Base-by-base conservation (phyloP, 1,140 invertebrate species). In the Trichonephila clavata region DNA sequence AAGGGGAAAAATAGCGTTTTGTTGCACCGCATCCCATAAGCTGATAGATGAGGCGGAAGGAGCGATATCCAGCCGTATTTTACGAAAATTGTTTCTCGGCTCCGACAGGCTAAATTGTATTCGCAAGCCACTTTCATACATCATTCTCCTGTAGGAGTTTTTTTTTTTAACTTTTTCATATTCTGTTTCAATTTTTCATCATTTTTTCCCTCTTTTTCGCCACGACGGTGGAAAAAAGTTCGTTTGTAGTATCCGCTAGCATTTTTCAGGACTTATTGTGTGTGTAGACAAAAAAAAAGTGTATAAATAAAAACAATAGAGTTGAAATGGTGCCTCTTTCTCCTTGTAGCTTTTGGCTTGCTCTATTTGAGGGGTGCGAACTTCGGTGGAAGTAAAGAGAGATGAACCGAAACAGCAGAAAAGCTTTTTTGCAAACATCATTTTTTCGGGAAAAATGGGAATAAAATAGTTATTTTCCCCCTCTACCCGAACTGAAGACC, bases 71-170 rank as follows among this genome's bases (percentile, higher is more conserved):
- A 65, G 57, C 63, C 81, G 83, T 88, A 87, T 86, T 93, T 93
- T 86, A 80, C 92, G 84, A 93, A 93, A 93, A 93, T 93, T 93
- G 92, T 93, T 93, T 93, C 84, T 24, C 59, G 84, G 63, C 84
- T 61, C 90, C 57, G 92, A 93, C 92, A 88, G 92, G n/a, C 65
- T 93, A 93, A 93, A 93, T 87, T 93, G 92, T 87, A 92, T 93
- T 71, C 86, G 84, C 92, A 77, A 92, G 92, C 92, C 65, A 81
- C 65, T 87, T 93, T 81, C 92, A 93, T 93, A 93, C 92, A 93
- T 93, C 92, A 93, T 88, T 93, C 84, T 84, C 6, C 50, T 68
- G 83, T 93, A 39, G 20, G 57, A 18, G 43, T 7, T 43, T 86
- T 92, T 81, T 81, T 63, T 81, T 91, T 91, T 59, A 63, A 60